Evolutionary conservation across 2,797 vertebrate genomes (phyloP).

Genomic region (Mionectes olivaceus): DNA sequence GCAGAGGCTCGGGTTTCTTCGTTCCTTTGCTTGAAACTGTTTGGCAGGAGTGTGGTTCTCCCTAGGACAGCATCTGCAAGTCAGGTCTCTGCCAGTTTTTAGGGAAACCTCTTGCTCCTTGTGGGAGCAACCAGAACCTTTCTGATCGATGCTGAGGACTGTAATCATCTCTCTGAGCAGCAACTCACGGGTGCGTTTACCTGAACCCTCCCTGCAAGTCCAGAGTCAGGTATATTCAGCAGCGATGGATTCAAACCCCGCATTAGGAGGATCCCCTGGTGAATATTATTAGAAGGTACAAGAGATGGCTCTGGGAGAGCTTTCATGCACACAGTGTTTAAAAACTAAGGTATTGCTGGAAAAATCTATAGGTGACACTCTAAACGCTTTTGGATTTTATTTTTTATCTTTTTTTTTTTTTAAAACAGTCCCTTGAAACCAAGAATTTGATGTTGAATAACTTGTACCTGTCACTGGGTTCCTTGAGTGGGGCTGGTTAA

Average conservation of each 20-base stretch:
- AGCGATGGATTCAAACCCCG: not conserved
- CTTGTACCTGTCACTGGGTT: not conserved
- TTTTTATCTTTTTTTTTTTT: not conserved
- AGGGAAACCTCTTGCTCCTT: not conserved
- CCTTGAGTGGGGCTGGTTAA: not conserved
- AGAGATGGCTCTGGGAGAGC: slow-evolving; percentile 18
- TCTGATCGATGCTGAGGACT: not conserved
- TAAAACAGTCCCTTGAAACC: not conserved
- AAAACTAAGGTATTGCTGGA: not conserved
- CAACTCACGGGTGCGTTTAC: not conserved
- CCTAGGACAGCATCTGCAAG: not conserved
- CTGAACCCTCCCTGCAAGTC: not conserved
- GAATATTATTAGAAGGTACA: slow-evolving; percentile 31
- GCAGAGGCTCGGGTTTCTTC: not conserved
- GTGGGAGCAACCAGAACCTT: not conserved
- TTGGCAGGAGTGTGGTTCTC: not conserved
- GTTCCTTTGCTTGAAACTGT: not conserved
- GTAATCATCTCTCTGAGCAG: not conserved
- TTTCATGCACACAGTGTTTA: not conserved
- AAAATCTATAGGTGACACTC: not conserved
- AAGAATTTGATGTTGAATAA: not conserved
- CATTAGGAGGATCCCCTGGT: slow-evolving; percentile 7
- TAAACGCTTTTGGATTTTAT: not conserved
- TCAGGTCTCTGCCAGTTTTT: not conserved
- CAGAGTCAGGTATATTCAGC: not conserved